phyloP scores from a whole-genome alignment of 1,140 invertebrate species.

The Grapholita molesta region DNA sequence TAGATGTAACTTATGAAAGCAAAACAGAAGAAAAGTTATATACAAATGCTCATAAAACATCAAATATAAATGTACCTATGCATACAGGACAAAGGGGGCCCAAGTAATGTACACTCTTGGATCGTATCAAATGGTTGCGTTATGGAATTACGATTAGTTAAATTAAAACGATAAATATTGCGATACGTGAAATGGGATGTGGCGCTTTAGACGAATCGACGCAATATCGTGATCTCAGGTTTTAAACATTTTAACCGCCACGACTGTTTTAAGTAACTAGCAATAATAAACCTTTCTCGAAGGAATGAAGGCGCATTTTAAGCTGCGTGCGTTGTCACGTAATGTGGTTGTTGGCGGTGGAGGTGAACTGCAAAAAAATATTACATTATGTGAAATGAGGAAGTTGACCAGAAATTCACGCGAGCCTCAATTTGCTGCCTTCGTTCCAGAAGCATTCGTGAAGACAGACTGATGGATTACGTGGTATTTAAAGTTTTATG shows the following conservation, averaged over 20 bases:
- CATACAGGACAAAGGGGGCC: neutral
- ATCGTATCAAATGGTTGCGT: neutral
- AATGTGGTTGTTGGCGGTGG: too few relatives aligned
- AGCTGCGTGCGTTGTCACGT: too few relatives aligned
- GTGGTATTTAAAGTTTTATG: constrained; percentile 9
- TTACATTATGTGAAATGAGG: neutral
- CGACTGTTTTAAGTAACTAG: too few relatives aligned
- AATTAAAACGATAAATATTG: neutral
- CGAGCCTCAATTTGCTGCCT: neutral
- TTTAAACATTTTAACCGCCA: neutral
- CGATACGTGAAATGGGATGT: neutral
- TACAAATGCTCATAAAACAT: neutral
- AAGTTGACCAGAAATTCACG: neutral
- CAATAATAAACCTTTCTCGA: too few relatives aligned
- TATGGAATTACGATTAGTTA: neutral
- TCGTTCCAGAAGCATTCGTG: neutral
- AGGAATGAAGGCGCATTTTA: too few relatives aligned
- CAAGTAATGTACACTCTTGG: neutral
- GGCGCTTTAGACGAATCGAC: too few relatives aligned
- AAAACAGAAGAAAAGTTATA: neutral
- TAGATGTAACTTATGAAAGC: too few relatives aligned
- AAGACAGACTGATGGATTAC: constrained; percentile 7
- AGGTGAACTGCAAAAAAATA: too few relatives aligned
- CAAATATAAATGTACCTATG: neutral
- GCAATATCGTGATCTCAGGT: neutral